A percentile compares a stretch with the other conserved stretches of the same genome.
phyloP scores from a whole-genome alignment of 1,140 invertebrate species.

The Luehdorfia chinensis region DNA sequence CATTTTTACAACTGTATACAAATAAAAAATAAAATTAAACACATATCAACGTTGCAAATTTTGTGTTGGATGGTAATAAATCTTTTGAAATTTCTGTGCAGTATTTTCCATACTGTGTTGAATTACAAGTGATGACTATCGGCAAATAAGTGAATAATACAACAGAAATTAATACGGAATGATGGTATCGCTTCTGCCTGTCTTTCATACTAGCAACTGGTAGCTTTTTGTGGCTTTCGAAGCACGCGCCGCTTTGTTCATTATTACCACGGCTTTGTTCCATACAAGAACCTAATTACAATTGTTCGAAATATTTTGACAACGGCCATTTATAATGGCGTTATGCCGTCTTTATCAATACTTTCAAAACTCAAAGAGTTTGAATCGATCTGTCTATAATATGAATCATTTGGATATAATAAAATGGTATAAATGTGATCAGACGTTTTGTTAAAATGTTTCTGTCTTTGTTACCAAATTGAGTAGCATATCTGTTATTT shows the following conservation, averaged over 20 bases:
- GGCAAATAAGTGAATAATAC: too few relatives aligned
- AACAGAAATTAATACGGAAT: too few relatives aligned
- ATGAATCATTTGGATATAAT: slow-evolving; percentile 2
- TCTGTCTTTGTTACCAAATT: slow-evolving; percentile 2
- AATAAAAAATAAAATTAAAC: too few relatives aligned
- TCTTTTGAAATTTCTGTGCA: too few relatives aligned
- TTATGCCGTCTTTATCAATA: slow-evolving; percentile 38
- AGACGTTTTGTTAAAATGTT: background rate
- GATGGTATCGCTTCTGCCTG: too few relatives aligned
- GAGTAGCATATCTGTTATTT: too few relatives aligned
- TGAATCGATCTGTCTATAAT: slow-evolving; percentile 1
- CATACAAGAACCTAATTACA: slow-evolving; percentile 70
- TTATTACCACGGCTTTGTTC: slow-evolving; percentile 58
- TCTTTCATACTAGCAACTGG: too few relatives aligned
- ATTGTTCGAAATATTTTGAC: slow-evolving; percentile 72
- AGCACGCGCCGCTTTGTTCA: slow-evolving; percentile 58
- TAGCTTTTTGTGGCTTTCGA: slow-evolving; percentile 59
- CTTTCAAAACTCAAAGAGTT: slow-evolving; percentile 23
- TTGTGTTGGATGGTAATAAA: too few relatives aligned
- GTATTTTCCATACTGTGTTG: too few relatives aligned
- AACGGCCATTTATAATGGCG: slow-evolving; percentile 68
- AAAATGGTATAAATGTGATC: background rate
- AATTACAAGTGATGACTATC: too few relatives aligned
- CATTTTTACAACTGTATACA: too few relatives aligned
- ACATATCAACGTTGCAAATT: too few relatives aligned